These are phyloP conservation scores for Cacatua alba DNA, from an alignment of 2,113 vertebrate species.

Conservation along the genomic window DNA sequence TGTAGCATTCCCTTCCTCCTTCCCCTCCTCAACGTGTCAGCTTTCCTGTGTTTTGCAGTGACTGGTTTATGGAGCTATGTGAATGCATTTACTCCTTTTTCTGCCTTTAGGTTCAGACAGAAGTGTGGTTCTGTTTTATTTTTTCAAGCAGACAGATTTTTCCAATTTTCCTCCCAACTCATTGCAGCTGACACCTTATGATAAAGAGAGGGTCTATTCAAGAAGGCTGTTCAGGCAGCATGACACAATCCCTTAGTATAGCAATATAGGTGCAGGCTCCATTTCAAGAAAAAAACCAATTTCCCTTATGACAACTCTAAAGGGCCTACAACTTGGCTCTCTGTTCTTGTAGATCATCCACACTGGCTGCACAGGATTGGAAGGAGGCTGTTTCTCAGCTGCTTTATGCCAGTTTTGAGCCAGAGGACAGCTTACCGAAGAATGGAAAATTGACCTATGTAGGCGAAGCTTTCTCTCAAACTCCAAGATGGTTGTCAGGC, in stretches of 20 bases:
- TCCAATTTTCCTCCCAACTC: neutral
- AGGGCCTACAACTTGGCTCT: neutral
- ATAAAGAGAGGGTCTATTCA: neutral
- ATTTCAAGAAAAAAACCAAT: neutral
- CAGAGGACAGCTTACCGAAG: neutral
- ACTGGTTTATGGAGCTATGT: neutral
- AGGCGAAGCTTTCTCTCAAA: neutral
- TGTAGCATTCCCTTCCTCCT: neutral
- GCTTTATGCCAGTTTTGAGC: neutral
- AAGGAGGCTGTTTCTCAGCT: neutral
- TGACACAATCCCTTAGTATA: neutral
- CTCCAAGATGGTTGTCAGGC: neutral
- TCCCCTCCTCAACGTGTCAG: neutral
- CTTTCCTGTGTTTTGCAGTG: neutral
- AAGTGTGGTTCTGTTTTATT: neutral
- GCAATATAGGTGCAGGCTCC: neutral
- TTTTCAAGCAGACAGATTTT: neutral
- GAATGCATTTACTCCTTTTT: neutral
- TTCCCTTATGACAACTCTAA: neutral
- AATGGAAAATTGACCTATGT: neutral
- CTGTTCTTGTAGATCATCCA: neutral
- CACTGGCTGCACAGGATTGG: neutral
- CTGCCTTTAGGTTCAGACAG: neutral
- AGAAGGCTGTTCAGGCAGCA: neutral
- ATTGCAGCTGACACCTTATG: neutral